Percentiles rank a stretch among this genome's conserved stretches.
These are phyloP conservation scores for Spea multiplicata DNA, from an alignment of 2,113 vertebrate species.

Conservation along the genomic window DNA sequence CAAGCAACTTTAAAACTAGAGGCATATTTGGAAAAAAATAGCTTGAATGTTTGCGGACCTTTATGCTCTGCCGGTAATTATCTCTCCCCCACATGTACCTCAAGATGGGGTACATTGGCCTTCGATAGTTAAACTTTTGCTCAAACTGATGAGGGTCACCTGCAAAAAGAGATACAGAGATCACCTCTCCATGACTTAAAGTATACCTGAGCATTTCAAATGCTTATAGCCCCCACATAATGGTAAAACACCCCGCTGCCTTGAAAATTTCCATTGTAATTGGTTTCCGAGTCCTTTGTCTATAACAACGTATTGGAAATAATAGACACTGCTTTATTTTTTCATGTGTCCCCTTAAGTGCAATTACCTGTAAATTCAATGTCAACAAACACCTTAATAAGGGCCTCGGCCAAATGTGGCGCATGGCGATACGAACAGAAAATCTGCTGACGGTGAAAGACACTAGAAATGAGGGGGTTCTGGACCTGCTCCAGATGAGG, in stretches of 20 bases:
- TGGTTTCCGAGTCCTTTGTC: no score
- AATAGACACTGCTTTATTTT: no score
- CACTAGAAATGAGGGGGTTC: constrained; percentile 73
- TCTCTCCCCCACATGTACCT: constrained; percentile 94
- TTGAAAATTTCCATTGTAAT: neutral
- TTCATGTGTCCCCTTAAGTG: no score
- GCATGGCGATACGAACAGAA: constrained; percentile 85
- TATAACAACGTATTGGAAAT: no score
- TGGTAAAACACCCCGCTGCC: no score
- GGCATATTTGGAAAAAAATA: neutral
- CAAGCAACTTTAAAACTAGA: no score
- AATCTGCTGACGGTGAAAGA: constrained; percentile 89
- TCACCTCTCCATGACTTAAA: no score
- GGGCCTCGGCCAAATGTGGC: constrained; percentile 84
- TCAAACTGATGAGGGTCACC: constrained; percentile 98
- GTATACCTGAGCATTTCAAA: no score
- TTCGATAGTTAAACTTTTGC: constrained; percentile 98
- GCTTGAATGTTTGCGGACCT: constrained; percentile 65
- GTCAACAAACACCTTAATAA: constrained; percentile 96
- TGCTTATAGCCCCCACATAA: no score
- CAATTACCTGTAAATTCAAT: constrained; percentile 93
- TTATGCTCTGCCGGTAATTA: constrained; percentile 86
- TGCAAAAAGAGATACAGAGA: constrained; percentile 48
- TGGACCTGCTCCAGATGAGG: constrained; percentile 85
- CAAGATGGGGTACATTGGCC: constrained; percentile 97